A percentile compares a stretch with the other conserved stretches of the same genome.
Conservation (phyloP, 2,113 vertebrate genomes). For the Struthio camelus region DNA sequence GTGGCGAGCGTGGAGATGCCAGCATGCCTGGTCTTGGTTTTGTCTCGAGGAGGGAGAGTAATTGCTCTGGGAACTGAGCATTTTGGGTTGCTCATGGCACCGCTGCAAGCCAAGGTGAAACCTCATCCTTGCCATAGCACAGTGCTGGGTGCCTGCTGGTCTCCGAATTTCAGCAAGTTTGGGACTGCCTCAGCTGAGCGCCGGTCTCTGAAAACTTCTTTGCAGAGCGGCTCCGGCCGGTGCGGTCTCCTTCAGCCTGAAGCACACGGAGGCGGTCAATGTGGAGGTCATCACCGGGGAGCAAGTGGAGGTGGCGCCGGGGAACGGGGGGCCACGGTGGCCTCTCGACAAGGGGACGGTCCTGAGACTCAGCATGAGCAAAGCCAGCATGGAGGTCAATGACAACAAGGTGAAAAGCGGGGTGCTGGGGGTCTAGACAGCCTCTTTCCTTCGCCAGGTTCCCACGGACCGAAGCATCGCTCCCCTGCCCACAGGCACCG, state of each 20-base stretch:
- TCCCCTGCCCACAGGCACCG: not conserved
- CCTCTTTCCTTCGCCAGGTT: too few species aligned
- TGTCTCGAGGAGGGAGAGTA: not conserved
- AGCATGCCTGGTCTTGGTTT: not conserved
- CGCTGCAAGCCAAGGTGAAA: not conserved
- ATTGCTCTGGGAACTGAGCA: fast-evolving
- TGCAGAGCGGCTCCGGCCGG: constrained; percentile 83
- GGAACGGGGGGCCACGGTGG: constrained; percentile 35
- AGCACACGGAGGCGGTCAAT: constrained; percentile 76
- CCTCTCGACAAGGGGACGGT: constrained; percentile 69
- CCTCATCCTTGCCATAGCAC: not conserved
- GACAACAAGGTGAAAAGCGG: constrained; percentile 84
- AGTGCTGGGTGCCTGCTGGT: not conserved
- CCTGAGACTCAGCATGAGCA: constrained; percentile 81
- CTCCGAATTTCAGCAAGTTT: too few species aligned
- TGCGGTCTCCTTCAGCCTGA: constrained; percentile 82
- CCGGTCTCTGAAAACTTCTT: not conserved
- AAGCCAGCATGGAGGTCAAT: constrained; percentile 78
- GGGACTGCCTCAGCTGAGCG: too few species aligned
- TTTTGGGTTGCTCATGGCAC: not conserved
- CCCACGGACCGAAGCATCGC: too few species aligned
- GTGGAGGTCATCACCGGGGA: constrained; percentile 63
- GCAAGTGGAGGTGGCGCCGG: not conserved
- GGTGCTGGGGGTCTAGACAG: too few species aligned
- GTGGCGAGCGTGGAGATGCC: not conserved